Evolutionary conservation across 1,140 invertebrate species (phyloP).

Genomic region (Eriosoma lanigerum): DNA sequence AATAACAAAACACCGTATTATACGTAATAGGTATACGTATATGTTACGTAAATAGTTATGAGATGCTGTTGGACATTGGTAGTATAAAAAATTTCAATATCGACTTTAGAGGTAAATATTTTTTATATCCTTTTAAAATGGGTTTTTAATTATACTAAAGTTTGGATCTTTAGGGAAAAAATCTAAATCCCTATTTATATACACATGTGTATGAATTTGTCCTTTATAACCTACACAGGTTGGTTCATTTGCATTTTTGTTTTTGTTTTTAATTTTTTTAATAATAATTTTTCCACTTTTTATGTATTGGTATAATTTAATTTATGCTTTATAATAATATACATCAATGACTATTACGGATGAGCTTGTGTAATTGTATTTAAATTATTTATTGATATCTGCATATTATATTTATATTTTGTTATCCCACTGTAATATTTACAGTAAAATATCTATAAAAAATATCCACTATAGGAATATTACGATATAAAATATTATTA

Average conservation of each 20-base stretch:
- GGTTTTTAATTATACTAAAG: constrained; percentile 23
- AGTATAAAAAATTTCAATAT: background rate
- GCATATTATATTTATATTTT: no score
- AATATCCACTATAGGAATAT: no score
- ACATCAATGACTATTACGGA: background rate
- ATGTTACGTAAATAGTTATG: no score
- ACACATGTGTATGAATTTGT: background rate
- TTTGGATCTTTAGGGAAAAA: constrained; percentile 13
- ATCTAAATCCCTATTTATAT: constrained; percentile 22
- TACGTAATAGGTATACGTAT: no score
- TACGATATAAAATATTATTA: no score
- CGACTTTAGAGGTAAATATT: background rate
- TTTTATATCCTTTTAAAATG: background rate
- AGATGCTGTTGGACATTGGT: background rate
- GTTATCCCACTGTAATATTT: no score
- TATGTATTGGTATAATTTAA: background rate
- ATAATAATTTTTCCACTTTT: background rate
- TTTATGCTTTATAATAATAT: background rate
- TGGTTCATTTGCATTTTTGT: constrained; percentile 23
- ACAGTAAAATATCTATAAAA: no score
- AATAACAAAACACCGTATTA: no score
- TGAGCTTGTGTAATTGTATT: background rate
- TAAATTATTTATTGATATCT: no score
- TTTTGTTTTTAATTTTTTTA: no score
- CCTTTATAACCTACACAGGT: background rate